phyloP scores from a whole-genome alignment of 2,888 invertebrate species.

The Thymelicus lineola region DNA sequence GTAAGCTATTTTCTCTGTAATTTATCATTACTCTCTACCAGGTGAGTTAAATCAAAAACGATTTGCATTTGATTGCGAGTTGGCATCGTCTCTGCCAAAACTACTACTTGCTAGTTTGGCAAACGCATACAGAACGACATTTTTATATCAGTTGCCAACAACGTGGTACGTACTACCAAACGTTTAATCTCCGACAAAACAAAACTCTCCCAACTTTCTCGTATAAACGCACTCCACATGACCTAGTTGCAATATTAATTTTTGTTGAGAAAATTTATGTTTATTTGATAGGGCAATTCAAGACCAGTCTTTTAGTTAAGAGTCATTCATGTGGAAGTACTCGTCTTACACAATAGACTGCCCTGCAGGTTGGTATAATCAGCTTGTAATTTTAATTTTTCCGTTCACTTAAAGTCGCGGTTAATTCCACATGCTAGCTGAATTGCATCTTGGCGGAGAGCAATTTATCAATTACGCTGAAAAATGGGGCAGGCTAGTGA shows the following conservation, averaged over 20 bases:
- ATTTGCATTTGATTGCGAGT: constrained; percentile 22
- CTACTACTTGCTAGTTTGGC: constrained; percentile 20
- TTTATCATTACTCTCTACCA: constrained; percentile 1
- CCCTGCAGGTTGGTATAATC: constrained; percentile 6
- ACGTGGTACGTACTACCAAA: constrained; percentile 13
- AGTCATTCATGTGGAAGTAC: constrained; percentile 13
- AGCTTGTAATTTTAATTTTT: constrained; percentile 34
- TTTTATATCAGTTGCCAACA: constrained; percentile 30
- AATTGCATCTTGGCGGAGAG: constrained; percentile 22
- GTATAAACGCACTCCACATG: constrained; percentile 20
- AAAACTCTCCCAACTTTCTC: constrained; percentile 23
- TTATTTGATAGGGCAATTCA: constrained; percentile 5
- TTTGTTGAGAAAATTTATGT: constrained; percentile 15
- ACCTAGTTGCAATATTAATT: constrained; percentile 30
- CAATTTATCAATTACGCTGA: constrained; percentile 35
- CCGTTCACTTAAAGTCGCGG: constrained; percentile 21
- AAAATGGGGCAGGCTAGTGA: constrained; percentile 8
- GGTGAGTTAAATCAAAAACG: constrained; percentile 13
- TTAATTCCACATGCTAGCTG: constrained; percentile 16
- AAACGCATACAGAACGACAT: constrained; percentile 27
- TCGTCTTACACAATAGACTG: constrained; percentile 5
- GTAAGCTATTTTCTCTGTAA: not conserved
- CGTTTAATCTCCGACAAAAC: constrained; percentile 27
- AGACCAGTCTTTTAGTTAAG: constrained; percentile 15
- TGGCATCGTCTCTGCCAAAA: constrained; percentile 19